Evolutionary conservation across 2,797 vertebrate genomes (phyloP), one percentile per base, ranked within the genome.

Genomic region (Nyctalus aviator): DNA sequence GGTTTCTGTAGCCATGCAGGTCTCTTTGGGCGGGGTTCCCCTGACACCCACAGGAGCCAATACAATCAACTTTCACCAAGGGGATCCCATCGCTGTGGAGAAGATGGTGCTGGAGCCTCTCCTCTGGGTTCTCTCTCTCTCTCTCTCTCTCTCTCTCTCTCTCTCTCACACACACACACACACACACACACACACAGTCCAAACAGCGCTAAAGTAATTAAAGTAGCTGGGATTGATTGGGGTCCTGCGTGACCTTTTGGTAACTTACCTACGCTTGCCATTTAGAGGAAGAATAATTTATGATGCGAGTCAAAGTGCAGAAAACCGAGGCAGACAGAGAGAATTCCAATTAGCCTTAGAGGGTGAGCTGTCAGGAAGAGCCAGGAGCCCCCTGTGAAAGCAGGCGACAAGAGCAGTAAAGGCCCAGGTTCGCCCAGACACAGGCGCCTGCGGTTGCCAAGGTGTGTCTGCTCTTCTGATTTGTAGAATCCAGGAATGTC

Each of bases 271-370:
- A 21, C 11, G 48, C 41, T 92, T 83, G 57, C 78, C 94, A 87
- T 69, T 84, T 88, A 79, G 93, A 88, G 46, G 71, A 84, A 53
- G 44, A 95, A 91, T 92, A 90, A 92, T 95, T 79, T 90, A 84
- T 72, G 32, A 11, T 46, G 8, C 32, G 57, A 86, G 90, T 86
- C 41, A 79, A 94, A 93, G 94, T 93, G 88, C 84, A 86, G 66
- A 96, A 81, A 93, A 78, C 82, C 93, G 73, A 59, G 25, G 8
- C 93, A 76, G 85, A 90, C 84, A 77, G 72, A 30, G 59, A 50
- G 90, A 35, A 68, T 81, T 92, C 77, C 62, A 87, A 78, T 21
- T 15, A 64, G 89, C 73, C 37, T 30, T 5, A 2, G 53, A 88
- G 73, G 72, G 50, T 1, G 25, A 83, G 32, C 71, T 41, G 18